A percentile compares a stretch with the other conserved stretches of the same genome.
Evolutionary conservation across 2,797 vertebrate species (phyloP).

Genomic region (Pagetopsis macropterus): DNA sequence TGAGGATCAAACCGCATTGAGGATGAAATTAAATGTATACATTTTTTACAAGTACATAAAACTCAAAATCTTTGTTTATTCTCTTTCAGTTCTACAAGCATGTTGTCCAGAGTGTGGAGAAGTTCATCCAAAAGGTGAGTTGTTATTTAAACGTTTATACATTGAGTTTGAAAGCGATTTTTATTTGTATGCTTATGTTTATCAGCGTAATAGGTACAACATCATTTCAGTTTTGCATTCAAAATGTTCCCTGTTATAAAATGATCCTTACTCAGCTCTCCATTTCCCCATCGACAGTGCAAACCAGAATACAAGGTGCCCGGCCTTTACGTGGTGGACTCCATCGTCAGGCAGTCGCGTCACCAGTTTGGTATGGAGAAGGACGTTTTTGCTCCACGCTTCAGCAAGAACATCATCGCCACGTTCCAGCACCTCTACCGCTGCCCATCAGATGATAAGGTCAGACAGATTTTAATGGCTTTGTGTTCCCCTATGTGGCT

Average conservation of each 20-base stretch:
- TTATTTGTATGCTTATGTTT: neutral
- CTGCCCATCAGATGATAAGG: constrained; percentile 98
- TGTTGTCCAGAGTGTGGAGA: constrained; percentile 99
- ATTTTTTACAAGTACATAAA: neutral
- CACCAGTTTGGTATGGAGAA: constrained; percentile 99
- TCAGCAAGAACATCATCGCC: constrained; percentile 98
- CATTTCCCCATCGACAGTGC: constrained; percentile 82
- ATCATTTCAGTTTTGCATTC: too few relatives aligned
- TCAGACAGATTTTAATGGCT: constrained; percentile 59
- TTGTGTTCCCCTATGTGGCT: constrained; percentile 10
- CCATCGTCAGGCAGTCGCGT: constrained; percentile 97
- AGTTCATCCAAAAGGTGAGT: constrained; percentile 98
- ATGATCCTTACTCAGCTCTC: constrained; percentile 8
- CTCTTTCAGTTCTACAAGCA: constrained; percentile 98
- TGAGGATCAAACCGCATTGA: neutral
- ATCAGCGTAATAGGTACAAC: too few relatives aligned
- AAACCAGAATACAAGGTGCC: constrained; percentile 99
- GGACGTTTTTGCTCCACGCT: constrained; percentile 97
- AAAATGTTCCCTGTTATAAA: neutral
- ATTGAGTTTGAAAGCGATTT: neutral
- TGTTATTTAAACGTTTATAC: neutral
- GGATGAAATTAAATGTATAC: neutral
- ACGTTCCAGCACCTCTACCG: constrained; percentile 99
- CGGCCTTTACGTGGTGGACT: constrained; percentile 97
- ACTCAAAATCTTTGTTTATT: constrained; percentile 43